phyloP scores from a whole-genome alignment of 2,113 vertebrate species.

The Mesocricetus auratus region DNA sequence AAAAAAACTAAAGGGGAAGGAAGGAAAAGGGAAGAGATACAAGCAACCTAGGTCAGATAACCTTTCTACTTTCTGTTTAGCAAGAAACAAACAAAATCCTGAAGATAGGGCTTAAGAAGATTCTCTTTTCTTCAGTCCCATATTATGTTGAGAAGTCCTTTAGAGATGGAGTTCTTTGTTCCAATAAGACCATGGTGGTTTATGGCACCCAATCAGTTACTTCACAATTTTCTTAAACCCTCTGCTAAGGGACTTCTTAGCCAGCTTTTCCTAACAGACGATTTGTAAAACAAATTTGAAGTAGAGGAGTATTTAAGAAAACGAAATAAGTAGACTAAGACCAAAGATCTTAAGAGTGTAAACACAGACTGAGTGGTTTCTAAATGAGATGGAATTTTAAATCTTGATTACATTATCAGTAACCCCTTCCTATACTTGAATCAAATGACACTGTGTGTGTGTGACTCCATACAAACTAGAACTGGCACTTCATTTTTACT shows the following conservation, averaged over 20 bases:
- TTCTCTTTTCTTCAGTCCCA: background rate
- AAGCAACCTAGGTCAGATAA: background rate
- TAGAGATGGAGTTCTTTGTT: background rate
- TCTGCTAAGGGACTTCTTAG: background rate
- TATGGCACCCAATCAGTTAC: background rate
- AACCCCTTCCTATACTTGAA: background rate
- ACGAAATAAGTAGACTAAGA: background rate
- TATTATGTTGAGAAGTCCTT: background rate
- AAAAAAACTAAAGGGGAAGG: too few relatives aligned
- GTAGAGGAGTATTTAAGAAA: constrained; percentile 39
- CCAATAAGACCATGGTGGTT: background rate
- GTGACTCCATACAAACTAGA: background rate
- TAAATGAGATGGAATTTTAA: background rate
- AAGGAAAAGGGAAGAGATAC: background rate
- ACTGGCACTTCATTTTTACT: background rate
- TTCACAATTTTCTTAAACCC: background rate
- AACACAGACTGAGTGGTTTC: background rate
- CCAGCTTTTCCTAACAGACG: background rate
- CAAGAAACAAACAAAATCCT: background rate
- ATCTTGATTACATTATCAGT: background rate
- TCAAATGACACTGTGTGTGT: background rate
- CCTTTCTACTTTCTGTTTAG: background rate
- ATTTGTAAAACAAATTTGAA: background rate
- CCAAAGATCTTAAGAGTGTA: constrained; percentile 22
- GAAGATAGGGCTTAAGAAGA: background rate